These are phyloP conservation scores for Drosophila quinaria DNA, from an alignment of 2,888 invertebrate genomes.

Conservation along the genomic window DNA sequence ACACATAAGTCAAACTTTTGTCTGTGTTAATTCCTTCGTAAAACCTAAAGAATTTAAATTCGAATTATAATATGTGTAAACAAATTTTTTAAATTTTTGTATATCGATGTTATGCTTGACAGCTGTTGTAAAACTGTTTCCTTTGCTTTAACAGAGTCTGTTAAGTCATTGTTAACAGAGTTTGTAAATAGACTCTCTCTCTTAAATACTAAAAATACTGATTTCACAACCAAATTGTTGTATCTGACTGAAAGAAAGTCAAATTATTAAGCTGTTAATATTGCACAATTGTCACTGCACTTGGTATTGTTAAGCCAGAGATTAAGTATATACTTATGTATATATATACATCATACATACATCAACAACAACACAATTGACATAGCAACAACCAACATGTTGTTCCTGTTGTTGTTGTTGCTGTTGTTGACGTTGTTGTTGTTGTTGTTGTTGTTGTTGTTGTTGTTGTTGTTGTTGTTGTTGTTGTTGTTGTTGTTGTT, in stretches of 20 bases:
- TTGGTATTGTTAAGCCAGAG: neutral
- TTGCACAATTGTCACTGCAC: constrained; percentile 6
- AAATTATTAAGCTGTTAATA: neutral
- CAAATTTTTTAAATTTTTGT: too few species aligned
- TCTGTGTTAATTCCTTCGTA: too few species aligned
- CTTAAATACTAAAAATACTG: neutral
- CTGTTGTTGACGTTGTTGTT: constrained; percentile 15
- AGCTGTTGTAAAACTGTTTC: too few species aligned
- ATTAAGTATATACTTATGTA: too few species aligned
- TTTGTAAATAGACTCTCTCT: too few species aligned
- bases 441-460: constrained; percentile 27
- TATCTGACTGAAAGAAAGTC: neutral
- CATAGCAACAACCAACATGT: constrained; percentile 15
- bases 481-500: constrained; percentile 32
- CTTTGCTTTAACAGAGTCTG: neutral
- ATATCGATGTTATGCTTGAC: too few species aligned
- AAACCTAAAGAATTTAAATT: too few species aligned
- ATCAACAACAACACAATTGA: constrained; percentile 15
- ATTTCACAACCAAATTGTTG: neutral
- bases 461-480: constrained; percentile 31
- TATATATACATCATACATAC: neutral
- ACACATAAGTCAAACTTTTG: too few species aligned
- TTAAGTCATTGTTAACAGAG: neutral
- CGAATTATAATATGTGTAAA: too few species aligned
- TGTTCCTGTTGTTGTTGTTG: constrained; percentile 14